Base-by-base conservation (phyloP, 2,888 invertebrate genomes). In the Harpalus rubripes region DNA sequence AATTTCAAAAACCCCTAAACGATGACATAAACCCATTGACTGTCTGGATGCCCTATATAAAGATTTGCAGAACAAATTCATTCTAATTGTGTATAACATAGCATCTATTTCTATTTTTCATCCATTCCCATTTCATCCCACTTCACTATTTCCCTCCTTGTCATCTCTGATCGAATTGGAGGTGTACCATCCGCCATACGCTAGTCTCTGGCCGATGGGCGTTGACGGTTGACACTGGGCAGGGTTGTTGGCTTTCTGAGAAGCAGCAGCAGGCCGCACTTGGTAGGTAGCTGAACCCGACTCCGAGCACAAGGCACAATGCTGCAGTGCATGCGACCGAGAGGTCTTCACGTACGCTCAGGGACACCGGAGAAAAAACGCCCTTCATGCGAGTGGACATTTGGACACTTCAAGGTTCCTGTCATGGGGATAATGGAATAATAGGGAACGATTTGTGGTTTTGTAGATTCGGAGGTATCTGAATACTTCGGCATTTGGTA, bases 241-340 rank as follows among this genome's bases (percentile, higher is more conserved):
- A 32, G 81, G 81, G 81, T 81, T 81, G 81, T 81, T 81, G 81
- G 81, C 81, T 81, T 81, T 81, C 81, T 32, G 58, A 58, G 81
- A 81, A 81, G 32, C 72, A 52, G 18, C 32, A 15, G 44, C 22
- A 15, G 56, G 39, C 22, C 12, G 32, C 32, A 32, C 5, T 32
- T 32, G 32, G 68, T 72, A 81, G 81, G 81, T 81, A 81, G 81
- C 81, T 81, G 81, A 81, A 81, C 81, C 18, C 44, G 18, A 80
- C n/a, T 41, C 18, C 44, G 58, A 39, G 39, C 39, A 81, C 32
- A 32, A 32, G 32, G 44, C 44, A 52, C 44, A 52, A 52, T 52
- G 44, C 56, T 65, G 81, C 41, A 52, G 65, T 81, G 15, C 65
- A 68, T 52, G 7, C 44, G 12, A 12, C 44, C 44, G 44, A 52